Percentiles rank a stretch among this genome's conserved stretches.
Evolutionary conservation across 1,140 invertebrate genomes (phyloP).

Genomic region (Melitaea cinxia): DNA sequence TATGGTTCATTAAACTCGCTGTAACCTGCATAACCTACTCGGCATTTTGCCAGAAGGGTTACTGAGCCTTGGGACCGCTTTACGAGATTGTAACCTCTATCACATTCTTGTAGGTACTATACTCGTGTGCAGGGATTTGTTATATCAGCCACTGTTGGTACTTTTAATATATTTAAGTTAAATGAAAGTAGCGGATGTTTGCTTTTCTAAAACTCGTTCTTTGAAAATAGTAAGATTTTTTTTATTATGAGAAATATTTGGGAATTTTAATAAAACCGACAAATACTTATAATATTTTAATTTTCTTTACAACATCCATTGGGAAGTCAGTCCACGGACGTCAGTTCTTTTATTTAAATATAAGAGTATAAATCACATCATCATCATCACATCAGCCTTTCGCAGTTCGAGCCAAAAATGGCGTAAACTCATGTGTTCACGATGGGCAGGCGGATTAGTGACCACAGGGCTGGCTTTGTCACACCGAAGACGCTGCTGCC

Average conservation of each 20-base stretch:
- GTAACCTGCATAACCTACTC: constrained; percentile 10
- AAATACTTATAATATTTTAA: too few species aligned
- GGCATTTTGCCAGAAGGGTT: constrained; percentile 5
- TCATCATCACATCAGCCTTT: too few species aligned
- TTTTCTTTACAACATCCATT: too few species aligned
- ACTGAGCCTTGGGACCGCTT: neutral
- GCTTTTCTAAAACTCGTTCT: neutral
- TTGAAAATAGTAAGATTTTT: neutral
- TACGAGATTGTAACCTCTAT: constrained; percentile 9
- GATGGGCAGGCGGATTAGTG: too few species aligned
- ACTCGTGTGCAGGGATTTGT: neutral
- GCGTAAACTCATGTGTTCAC: too few species aligned
- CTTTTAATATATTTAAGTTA: constrained; percentile 2
- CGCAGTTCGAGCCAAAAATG: too few species aligned
- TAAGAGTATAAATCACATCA: too few species aligned
- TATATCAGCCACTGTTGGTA: neutral
- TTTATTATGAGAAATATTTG: neutral
- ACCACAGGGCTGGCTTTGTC: too few species aligned
- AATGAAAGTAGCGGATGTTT: constrained; percentile 1
- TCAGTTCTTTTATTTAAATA: too few species aligned
- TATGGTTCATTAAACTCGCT: constrained; percentile 9
- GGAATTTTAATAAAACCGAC: too few species aligned
- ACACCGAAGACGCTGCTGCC: too few species aligned
- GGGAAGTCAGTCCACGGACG: too few species aligned
- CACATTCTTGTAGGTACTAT: neutral